Conservation (phyloP, 2,113 vertebrate species). For the Cololabis saira region DNA sequence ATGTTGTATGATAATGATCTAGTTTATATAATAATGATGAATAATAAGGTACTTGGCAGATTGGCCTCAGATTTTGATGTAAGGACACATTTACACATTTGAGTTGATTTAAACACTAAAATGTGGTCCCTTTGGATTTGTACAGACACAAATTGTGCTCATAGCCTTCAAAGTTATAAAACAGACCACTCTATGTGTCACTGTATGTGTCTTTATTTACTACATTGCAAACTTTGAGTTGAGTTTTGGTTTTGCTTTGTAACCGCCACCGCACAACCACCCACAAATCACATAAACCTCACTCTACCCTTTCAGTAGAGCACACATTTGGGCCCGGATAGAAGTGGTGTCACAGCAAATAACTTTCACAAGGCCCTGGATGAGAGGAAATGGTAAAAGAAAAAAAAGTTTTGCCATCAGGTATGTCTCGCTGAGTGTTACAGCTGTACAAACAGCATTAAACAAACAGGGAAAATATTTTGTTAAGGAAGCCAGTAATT, state of each 20-base stretch:
- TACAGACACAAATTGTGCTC: background rate
- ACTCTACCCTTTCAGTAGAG: background rate
- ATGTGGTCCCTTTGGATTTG: background rate
- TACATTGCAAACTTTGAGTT: constrained; percentile 1
- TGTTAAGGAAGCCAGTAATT: constrained; percentile 80
- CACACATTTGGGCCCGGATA: constrained; percentile 45
- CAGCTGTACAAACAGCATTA: constrained; percentile 83
- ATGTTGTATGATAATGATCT: too few relatives aligned
- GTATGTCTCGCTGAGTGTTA: constrained; percentile 58
- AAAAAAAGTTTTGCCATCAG: constrained; percentile 60
- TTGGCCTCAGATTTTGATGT: too few relatives aligned
- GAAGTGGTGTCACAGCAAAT: constrained; percentile 70
- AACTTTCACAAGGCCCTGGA: constrained; percentile 56
- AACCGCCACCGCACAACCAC: background rate
- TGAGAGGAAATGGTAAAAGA: constrained; percentile 59
- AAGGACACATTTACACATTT: too few relatives aligned
- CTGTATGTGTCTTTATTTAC: too few relatives aligned
- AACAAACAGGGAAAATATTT: constrained; percentile 79
- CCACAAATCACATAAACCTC: background rate
- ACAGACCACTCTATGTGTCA: background rate
- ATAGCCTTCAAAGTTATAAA: background rate
- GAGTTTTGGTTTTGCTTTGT: background rate
- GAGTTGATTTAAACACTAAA: too few relatives aligned
- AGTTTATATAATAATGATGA: too few relatives aligned
- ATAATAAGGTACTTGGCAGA: too few relatives aligned